These are phyloP conservation scores for Trichopria drosophilae DNA, from an alignment of 2,888 invertebrate species.

Conservation along the genomic window DNA sequence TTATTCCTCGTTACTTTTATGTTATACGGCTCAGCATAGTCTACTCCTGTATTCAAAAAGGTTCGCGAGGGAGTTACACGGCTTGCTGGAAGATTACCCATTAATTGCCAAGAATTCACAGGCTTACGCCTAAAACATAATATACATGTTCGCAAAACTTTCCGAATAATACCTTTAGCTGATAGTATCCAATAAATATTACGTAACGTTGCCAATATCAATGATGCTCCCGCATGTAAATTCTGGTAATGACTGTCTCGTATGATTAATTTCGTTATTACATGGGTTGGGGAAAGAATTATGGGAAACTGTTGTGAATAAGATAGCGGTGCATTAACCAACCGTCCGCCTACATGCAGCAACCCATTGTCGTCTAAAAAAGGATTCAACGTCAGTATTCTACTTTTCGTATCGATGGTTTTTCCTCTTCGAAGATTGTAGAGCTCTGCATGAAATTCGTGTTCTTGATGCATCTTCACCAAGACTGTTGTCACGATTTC, in stretches of 20 bases:
- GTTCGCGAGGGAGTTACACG: constrained; percentile 33
- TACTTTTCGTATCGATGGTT: too few relatives aligned
- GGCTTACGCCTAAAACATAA: constrained; percentile 26
- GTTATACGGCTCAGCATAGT: constrained; percentile 10
- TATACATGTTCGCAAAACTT: constrained; percentile 24
- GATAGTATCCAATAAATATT: constrained; percentile 28
- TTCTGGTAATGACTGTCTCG: constrained; percentile 18
- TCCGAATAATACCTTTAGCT: constrained; percentile 17
- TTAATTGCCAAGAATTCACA: constrained; percentile 14
- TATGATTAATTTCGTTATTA: constrained; percentile 15
- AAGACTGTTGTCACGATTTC: not conserved
- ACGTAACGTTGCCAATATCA: too few relatives aligned
- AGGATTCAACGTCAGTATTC: too few relatives aligned
- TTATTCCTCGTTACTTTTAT: constrained; percentile 15
- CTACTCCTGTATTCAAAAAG: constrained; percentile 33
- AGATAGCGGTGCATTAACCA: constrained; percentile 13
- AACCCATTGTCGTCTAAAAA: too few relatives aligned
- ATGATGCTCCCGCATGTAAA: constrained; percentile 17
- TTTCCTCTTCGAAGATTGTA: too few relatives aligned
- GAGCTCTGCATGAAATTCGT: constrained; percentile 11
- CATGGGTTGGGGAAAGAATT: constrained; percentile 11
- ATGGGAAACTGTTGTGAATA: constrained; percentile 12
- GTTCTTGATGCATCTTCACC: constrained; percentile 8
- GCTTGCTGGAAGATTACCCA: constrained; percentile 30
- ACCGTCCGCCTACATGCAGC: constrained; percentile 23